These are phyloP conservation scores for Hecatera dysodea DNA, from an alignment of 2,888 invertebrate genomes.

Conservation along the genomic window DNA sequence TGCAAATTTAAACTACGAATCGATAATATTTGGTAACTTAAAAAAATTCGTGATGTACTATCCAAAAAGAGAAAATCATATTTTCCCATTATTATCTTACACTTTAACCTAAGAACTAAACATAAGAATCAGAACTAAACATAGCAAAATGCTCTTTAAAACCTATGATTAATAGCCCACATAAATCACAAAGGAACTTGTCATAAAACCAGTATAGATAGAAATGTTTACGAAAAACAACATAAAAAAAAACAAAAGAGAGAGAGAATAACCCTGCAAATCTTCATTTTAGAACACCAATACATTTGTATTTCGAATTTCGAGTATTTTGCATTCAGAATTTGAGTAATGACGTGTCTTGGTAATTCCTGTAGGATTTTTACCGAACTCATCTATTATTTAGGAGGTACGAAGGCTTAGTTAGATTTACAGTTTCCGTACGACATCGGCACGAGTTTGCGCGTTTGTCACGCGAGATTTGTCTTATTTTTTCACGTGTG, in stretches of 20 bases:
- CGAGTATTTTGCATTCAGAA: slow-evolving; percentile 76
- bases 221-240: neutral
- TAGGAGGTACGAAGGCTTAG: slow-evolving; percentile 80
- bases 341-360: slow-evolving; percentile 83
- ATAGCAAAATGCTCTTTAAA: slow-evolving; percentile 46
- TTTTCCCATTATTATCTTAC: no score
- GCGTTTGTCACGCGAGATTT: slow-evolving; percentile 67
- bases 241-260: slow-evolving; percentile 55
- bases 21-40: no score
- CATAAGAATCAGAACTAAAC: slow-evolving; percentile 51
- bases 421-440: slow-evolving; percentile 84
- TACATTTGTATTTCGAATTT: slow-evolving; percentile 66
- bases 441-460: slow-evolving; percentile 66
- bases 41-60: no score
- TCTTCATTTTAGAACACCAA: slow-evolving; percentile 69
- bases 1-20: no score
- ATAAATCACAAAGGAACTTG: slow-evolving; percentile 63
- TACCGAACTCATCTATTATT: slow-evolving; percentile 85
- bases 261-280: slow-evolving; percentile 54
- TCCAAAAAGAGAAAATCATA: no score
- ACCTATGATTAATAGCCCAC: slow-evolving; percentile 56
- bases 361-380: slow-evolving; percentile 81
- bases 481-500: slow-evolving; percentile 53
- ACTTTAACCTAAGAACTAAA: neutral
- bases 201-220: slow-evolving; percentile 42